Conservation (phyloP, 1,140 invertebrate genomes). For the Latrodectus geometricus region DNA sequence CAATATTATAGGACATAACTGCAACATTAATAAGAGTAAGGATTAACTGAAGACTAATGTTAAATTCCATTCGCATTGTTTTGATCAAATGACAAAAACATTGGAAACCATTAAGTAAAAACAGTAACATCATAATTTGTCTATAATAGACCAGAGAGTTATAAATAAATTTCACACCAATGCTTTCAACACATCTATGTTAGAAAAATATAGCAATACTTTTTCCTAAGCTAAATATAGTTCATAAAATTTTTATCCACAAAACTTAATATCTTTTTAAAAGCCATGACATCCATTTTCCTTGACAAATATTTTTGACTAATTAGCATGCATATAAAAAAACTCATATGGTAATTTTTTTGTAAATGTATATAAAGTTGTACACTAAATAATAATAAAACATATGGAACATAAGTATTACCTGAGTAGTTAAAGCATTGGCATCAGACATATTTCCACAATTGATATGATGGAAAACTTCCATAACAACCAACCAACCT, state of each 20-base stretch:
- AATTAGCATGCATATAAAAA: neutral
- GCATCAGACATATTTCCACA: slow-evolving; percentile 31
- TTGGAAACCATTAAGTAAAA: too few relatives aligned
- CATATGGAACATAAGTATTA: neutral
- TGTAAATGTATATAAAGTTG: neutral
- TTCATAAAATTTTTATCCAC: neutral
- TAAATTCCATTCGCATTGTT: too few relatives aligned
- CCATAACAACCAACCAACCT: slow-evolving; percentile 39
- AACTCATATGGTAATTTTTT: neutral
- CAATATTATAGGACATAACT: too few relatives aligned
- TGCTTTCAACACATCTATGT: too few relatives aligned
- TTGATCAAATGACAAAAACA: too few relatives aligned
- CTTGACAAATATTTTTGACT: neutral
- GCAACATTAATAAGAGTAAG: too few relatives aligned
- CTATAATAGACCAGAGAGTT: too few relatives aligned
- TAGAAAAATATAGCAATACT: too few relatives aligned
- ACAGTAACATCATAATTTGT: too few relatives aligned
- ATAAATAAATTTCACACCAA: too few relatives aligned
- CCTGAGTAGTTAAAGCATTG: slow-evolving; percentile 21
- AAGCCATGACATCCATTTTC: neutral
- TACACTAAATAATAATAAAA: neutral
- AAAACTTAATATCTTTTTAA: neutral
- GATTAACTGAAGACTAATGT: too few relatives aligned
- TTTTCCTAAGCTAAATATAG: neutral
- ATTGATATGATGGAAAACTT: slow-evolving; percentile 50